Base-by-base conservation (phyloP, 2,888 invertebrate genomes). In the Apodemia duryi region DNA sequence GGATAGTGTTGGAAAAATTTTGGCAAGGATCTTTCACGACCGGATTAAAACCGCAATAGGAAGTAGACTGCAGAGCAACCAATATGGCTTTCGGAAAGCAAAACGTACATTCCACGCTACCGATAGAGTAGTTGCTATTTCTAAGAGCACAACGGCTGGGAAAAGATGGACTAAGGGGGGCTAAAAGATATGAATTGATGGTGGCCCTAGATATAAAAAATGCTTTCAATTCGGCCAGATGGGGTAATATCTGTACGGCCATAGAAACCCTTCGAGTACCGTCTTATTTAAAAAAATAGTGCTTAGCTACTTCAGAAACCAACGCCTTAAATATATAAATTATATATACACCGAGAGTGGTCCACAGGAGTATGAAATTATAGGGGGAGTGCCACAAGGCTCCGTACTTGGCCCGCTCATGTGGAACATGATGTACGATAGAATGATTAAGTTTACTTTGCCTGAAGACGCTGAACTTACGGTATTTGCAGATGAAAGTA, bases 201-300 rank as follows among this genome's bases (percentile, higher is more conserved):
- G 63, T 32, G 11, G 41, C 66, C 13, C 46, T 66, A 6, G 64
- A 66, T 54, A 64, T 66, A 11, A 62, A 66, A 38, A 66, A 66
- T 54, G 64, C 66, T 11, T 66, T 66, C 32, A 66, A 66, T 13
- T 66, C 64, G 1, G 66, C 64, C 35, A 65, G 46, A 9, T 46
- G 46, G 46, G 46, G 46, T 46, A 46, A 46, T 46, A 21, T 21
- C 21, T 21, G 21, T 21, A 21, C 21, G 21, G 21, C 21, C 46
- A 46, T 46, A 10, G 46, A 46, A 9, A 10, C 46, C 13, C 46
- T 46, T 5, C 7, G 9, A 5, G 46, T 46, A 7, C 46, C 46
- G 2, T 2, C 2, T 3, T 46, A 46, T 10, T 13, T 46, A 11
- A 5, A 46, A 46, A 46, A 46, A 7, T 46, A 2, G 46, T 46